Base-by-base conservation (phyloP, 2,797 vertebrate species). In the Alcedo quadribrachys region DNA sequence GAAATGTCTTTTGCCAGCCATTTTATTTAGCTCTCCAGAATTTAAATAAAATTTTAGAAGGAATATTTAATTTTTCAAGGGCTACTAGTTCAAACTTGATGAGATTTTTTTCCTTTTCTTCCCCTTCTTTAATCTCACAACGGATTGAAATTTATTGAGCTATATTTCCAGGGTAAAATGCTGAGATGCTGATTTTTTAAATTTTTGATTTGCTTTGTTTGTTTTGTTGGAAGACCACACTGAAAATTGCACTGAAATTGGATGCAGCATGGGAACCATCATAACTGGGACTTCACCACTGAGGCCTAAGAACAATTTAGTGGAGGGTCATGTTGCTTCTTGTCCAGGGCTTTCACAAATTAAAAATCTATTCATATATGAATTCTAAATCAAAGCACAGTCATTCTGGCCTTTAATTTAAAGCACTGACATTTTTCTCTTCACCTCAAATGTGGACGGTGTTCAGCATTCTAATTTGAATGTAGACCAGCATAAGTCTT, bases 171-270 rank as follows among this genome's bases (percentile, higher is more conserved):
- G 73, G 43, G 78, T 45, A 94, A 70, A 67, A 65, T 87, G 48
- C 43, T n/a, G 93, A 91, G 37, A 77, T 65, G 55, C 58, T 79
- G 85, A 48, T 58, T 94, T 95, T 53, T 94, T 4, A 40, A 40
- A 40, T 15, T 40, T 40, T 40, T 40, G 14, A 15, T 94, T 61
- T 85, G 11, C 8, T 51, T 25, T 27, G 15, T 27, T 51, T 25
- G 13, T 50, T 50, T 51, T 51, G 13, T 75, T 96, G 84, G 91
- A 90, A 97, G 88, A 74, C 68, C 81, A 73, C 73, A 46, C 43
- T 89, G 24, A n/a, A 74, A 89, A 58, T 73, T 93, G 74, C 43
- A 35, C 28, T 89, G 94, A 94, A 96, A 94, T 90, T 91, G 68
- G 66, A 82, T 79, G 83, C 55, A 87, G 9, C 28, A 62, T 78